These are phyloP conservation scores for Eriosoma lanigerum DNA, from an alignment of 1,140 invertebrate genomes.

Conservation along the genomic window DNA sequence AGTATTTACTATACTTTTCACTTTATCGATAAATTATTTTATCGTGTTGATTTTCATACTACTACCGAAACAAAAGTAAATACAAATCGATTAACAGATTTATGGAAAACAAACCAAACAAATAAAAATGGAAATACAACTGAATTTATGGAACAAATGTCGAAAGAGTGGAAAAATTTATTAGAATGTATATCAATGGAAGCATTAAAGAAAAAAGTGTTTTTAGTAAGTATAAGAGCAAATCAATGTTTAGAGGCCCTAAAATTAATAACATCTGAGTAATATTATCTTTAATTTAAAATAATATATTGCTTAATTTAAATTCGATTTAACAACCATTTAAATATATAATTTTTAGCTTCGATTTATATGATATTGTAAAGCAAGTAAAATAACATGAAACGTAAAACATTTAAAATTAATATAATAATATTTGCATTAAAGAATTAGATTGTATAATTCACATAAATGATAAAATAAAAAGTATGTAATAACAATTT, in stretches of 20 bases:
- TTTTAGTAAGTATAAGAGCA: conserved; percentile 32
- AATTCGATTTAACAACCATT: conserved; percentile 23
- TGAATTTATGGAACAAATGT: not conserved
- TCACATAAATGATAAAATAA: conserved; percentile 47
- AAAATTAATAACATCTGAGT: not conserved
- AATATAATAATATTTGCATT: conserved; percentile 23
- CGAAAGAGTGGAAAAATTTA: conserved; percentile 1
- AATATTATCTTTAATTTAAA: not conserved
- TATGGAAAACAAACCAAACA: conserved; percentile 25
- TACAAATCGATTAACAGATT: not conserved
- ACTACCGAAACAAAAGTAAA: not conserved
- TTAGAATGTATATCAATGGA: conserved; percentile 28
- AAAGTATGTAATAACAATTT: conserved; percentile 27
- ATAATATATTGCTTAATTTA: conserved; percentile 2
- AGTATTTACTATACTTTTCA: conserved; percentile 38
- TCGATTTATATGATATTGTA: not conserved
- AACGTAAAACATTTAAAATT: conserved; percentile 23
- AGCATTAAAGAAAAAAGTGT: conserved; percentile 38
- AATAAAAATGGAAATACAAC: not conserved
- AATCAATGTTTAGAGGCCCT: conserved; percentile 28
- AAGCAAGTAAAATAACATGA: not conserved
- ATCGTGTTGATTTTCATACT: conserved; percentile 3
- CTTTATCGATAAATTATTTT: conserved; percentile 31
- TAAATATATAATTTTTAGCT: not conserved
- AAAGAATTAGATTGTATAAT: conserved; percentile 26